Evolutionary conservation across 1,140 invertebrate genomes (phyloP).

Genomic region (Aporrectodea caliginosa): DNA sequence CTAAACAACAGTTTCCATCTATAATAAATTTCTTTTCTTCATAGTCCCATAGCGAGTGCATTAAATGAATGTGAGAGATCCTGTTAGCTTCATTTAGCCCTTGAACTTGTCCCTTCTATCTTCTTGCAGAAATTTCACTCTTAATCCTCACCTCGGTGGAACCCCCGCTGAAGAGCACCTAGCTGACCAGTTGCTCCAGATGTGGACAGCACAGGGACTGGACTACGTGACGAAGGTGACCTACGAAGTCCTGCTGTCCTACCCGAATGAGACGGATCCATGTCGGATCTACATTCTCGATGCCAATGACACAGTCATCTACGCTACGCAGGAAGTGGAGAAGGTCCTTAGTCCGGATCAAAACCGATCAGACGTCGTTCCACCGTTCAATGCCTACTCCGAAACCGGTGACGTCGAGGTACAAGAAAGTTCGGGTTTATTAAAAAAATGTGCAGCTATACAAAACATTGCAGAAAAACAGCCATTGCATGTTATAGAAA

Average conservation of each 20-base stretch:
- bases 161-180: background rate
- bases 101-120: no score
- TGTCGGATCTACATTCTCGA: background rate
- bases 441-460: no score
- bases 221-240: background rate
- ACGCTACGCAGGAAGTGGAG: background rate
- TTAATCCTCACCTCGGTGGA: background rate
- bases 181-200: background rate
- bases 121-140: background rate
- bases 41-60: no score
- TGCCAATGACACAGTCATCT: background rate
- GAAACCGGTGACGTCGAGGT: background rate
- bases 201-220: background rate
- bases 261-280: conserved; percentile 10
- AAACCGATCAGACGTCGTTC: background rate
- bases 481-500: no score
- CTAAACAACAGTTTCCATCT: no score
- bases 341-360: background rate
- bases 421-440: no score
- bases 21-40: no score
- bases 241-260: conserved; percentile 16
- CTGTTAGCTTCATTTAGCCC: no score
- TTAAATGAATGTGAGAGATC: no score
- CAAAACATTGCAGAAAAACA: no score
- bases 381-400: conserved; percentile 3